phyloP scores from a whole-genome alignment of 2,888 invertebrate species.

The Eupithecia tripunctaria region DNA sequence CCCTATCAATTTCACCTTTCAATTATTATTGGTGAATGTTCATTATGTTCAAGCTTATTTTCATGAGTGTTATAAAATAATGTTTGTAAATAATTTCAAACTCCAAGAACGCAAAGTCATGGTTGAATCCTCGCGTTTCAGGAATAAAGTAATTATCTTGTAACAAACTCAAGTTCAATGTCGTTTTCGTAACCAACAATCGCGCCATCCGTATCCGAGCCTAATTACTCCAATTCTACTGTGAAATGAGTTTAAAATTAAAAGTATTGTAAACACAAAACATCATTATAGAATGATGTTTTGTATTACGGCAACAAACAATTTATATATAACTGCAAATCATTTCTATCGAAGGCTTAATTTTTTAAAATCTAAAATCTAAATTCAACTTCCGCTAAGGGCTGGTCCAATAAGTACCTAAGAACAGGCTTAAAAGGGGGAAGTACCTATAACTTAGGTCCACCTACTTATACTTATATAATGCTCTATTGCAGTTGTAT shows the following conservation, averaged over 20 bases:
- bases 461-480: too few relatives aligned
- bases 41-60: too few relatives aligned
- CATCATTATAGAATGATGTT: background rate
- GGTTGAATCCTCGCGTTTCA: constrained; percentile 3
- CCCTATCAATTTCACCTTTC: too few relatives aligned
- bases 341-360: background rate
- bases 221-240: constrained; percentile 15
- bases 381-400: too few relatives aligned
- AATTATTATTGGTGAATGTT: too few relatives aligned
- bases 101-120: constrained; percentile 16
- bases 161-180: constrained; percentile 28
- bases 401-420: too few relatives aligned
- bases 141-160: constrained; percentile 29
- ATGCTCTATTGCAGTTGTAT: too few relatives aligned
- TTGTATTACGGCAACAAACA: background rate
- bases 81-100: background rate
- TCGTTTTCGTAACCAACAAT: constrained; percentile 12
- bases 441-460: too few relatives aligned
- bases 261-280: background rate
- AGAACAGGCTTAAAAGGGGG: too few relatives aligned
- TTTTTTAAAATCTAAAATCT: background rate
- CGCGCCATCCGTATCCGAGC: constrained; percentile 5
- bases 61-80: background rate
- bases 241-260: constrained; percentile 12
- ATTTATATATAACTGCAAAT: background rate